Evolutionary conservation across 2,113 vertebrate genomes (phyloP).

Genomic region (Chaetops frenatus): DNA sequence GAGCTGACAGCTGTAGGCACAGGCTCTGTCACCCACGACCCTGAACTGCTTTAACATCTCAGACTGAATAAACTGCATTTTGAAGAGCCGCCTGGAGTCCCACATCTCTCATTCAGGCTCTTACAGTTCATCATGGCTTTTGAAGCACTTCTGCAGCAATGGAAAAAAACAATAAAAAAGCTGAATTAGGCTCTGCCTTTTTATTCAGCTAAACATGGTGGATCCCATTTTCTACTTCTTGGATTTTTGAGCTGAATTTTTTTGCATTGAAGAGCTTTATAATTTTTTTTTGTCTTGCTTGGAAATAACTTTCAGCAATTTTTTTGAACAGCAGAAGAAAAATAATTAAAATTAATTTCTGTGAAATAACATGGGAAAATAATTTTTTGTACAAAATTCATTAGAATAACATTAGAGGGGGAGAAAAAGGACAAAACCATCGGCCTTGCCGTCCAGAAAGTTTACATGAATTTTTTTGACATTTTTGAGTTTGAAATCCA

Average conservation of each 20-base stretch:
- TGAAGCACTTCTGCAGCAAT: background rate
- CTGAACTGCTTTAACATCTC: too few relatives aligned
- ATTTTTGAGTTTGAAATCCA: background rate
- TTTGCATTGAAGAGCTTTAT: background rate
- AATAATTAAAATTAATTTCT: background rate
- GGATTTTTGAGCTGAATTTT: background rate
- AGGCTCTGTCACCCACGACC: too few relatives aligned
- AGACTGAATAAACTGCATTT: too few relatives aligned
- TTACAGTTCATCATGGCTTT: background rate
- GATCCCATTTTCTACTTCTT: background rate
- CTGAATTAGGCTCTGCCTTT: background rate
- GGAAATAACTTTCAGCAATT: background rate
- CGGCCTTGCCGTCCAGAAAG: background rate
- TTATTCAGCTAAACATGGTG: background rate
- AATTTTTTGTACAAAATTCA: background rate
- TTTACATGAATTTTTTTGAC: background rate
- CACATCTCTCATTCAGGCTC: too few relatives aligned
- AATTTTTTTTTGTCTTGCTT: background rate
- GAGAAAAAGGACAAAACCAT: background rate
- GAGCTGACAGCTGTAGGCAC: too few relatives aligned
- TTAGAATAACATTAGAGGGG: background rate
- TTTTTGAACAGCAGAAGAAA: background rate
- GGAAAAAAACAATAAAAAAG: background rate
- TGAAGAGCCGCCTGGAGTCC: too few relatives aligned
- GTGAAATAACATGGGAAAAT: background rate